Base-by-base conservation (phyloP, 2,797 vertebrate genomes). In the Chrysolophus pictus region DNA sequence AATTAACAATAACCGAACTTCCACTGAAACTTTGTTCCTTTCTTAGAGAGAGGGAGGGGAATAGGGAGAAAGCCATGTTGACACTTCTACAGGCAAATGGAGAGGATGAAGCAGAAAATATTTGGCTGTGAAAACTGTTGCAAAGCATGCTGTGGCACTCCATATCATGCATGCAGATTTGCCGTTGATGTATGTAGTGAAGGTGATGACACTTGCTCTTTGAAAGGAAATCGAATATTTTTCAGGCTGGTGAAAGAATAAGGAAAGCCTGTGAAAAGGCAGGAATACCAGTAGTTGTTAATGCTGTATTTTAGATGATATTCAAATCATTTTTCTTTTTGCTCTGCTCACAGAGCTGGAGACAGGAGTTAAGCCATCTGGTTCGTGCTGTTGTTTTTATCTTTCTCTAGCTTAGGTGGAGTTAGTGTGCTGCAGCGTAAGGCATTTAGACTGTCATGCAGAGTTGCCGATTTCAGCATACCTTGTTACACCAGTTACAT, bases 61-160 rank as follows among this genome's bases (percentile, higher is more conserved):
- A 29, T 88, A 87, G 93, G 81, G 94, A 93, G 72, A 96, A 92
- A 95, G 58, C 78, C 75, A 69, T 91, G 85, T 94, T 97, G 94
- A 94, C 93, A 93, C 88, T 95, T 96, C 85, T 93, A 77, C 31
- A 22, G 95, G 91, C 93, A 97, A 89, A 96, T 35, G 47, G 79
- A 92, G 94, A 96, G 67, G 72, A 96, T 75, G 94, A 96, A 92
- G 68, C 88, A 88, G 84, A 96, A 97, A 97, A 97, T 96, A 96
- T 49, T 96, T 91, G 85, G 93, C 95, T 97, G 90, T 65, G 89
- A 96, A 95, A 95, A 86, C 67, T 76, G 83, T 96, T 96, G 70
- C 81, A 93, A 96, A 97, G 93, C 51, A 23, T 82, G 80, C 84
- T 78, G 81, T 94, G 87, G 90, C 91, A 89, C 73, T 95, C 88